Base-by-base conservation (phyloP, 30 jellyfish, hydroid and myxozoan genomes). In the Hydra vulgaris region DNA sequence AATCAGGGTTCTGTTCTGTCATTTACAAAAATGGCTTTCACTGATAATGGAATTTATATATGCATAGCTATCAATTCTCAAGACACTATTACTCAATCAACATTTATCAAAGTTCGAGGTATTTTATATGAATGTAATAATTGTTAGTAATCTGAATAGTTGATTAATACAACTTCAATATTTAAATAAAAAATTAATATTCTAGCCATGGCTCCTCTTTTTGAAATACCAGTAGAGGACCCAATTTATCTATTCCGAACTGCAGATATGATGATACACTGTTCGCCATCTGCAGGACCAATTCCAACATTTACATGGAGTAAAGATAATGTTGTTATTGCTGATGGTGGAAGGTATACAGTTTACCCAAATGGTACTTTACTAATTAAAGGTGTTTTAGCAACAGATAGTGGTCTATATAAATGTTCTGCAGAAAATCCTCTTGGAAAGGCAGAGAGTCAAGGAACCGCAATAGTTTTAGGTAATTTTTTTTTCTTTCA, bases 241-340 rank as follows among this genome's bases (percentile, higher is more conserved):
- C 98, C 98, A 3, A 86, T 86, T 88, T 86, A 86, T 56, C 72
- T 91, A 21, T 91, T 82, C 84, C 85, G 92, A 18, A 88, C 89
- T 16, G 80, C 88, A 18, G 25, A 40, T 15, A 88, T 84, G 70
- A 56, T 73, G 80, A 83, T 91, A 17, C 89, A 83, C 16, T 91
- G 98, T 87, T 71, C 82, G 21, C 96, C 98, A 22, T 23, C 53
- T 18, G 98, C 95, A 23, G 98, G 98, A 16, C 98, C 98, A n/a
- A 74, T 80, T 21, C 98, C 98, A 5, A 85, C 76, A 23, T 83
- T 73, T 82, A 83, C 84, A 8, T 91, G 98, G 98, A 27, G 40
- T 67, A 82, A 78, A 78, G 95, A 91, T 77, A 77, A 77, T 23
- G 67, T 52, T 67, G 61, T 66, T 7, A 70, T 83, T 21, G 26